Base-by-base conservation (phyloP, 2,113 vertebrate species). In the Scatophagus argus region DNA sequence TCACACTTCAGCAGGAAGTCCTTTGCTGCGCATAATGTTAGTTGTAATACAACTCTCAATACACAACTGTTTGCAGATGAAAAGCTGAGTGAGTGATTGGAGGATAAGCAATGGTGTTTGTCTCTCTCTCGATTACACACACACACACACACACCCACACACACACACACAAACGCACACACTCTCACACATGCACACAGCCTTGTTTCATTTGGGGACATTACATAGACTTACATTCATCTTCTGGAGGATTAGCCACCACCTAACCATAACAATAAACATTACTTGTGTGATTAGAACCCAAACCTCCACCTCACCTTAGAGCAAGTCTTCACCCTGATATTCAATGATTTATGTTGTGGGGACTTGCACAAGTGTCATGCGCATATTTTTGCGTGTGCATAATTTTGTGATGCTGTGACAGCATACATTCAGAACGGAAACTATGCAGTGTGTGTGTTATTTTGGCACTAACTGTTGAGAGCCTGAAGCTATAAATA, bases 21-120 rank as follows among this genome's bases (percentile, higher is more conserved):
- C 25, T 65, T 47, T 51, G 47, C 61, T 51, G 51, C 12, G 29
- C 5, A 9, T 60, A 31, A 49, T 46, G 66, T 74, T 76, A 76
- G 67, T 44, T n/a, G 23, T 52, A 39, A 34, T 14, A 23, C 54
- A 65, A 60, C 27, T 34, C 43, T 19, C 2, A 31, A 43, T 58
- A 62, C 17, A 77, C 23, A 47, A 27, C 31, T 12, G 5, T n/a
- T 79, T 59, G 34, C 63, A 73, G 78, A 73, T 81, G 87, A 74
- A 34, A 36, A 76, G 72, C 67, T 41, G 70, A 77, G 63, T 85
- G 67, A 76, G 51, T 44, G 16, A 80, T 49, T 21, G 31, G n/a
- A 80, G 25, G 77, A 74, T 31, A 77, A 86, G 69, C 54, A 56
- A 44, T 62, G 69, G 6, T 47, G n/a, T 46, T 43, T 25, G 27